phyloP scores from a whole-genome alignment of 2,113 vertebrate genomes.

The Mirounga angustirostris region DNA sequence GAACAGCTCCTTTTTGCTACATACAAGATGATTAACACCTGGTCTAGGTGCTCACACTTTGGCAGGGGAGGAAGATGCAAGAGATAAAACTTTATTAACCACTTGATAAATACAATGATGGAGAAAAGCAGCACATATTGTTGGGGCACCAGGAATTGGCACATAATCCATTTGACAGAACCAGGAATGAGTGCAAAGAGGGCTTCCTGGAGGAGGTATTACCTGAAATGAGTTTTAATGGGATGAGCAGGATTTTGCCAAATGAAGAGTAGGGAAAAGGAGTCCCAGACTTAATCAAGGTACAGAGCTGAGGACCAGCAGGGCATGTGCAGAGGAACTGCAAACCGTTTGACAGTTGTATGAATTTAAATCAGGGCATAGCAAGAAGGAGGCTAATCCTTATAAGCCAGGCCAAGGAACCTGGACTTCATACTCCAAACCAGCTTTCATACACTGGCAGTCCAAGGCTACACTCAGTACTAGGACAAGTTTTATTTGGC shows the following conservation, averaged over 20 bases:
- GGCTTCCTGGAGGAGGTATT: neutral
- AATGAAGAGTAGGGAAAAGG: neutral
- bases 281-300: neutral
- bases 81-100: neutral
- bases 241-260: neutral
- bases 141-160: neutral
- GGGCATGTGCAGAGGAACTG: neutral
- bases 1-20: neutral
- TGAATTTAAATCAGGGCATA: neutral
- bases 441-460: neutral
- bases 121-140: neutral
- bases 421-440: neutral
- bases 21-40: neutral
- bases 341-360: neutral
- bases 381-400: neutral
- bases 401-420: neutral
- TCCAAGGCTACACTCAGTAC: neutral
- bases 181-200: neutral
- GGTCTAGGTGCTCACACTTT: neutral
- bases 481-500: neutral
- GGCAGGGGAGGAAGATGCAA: neutral
- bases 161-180: neutral
- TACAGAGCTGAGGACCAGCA: neutral
- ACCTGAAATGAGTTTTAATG: neutral
- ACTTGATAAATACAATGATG: neutral